Base-by-base conservation (phyloP, 2,888 invertebrate genomes). In the Pseudolycoriella hygida region DNA sequence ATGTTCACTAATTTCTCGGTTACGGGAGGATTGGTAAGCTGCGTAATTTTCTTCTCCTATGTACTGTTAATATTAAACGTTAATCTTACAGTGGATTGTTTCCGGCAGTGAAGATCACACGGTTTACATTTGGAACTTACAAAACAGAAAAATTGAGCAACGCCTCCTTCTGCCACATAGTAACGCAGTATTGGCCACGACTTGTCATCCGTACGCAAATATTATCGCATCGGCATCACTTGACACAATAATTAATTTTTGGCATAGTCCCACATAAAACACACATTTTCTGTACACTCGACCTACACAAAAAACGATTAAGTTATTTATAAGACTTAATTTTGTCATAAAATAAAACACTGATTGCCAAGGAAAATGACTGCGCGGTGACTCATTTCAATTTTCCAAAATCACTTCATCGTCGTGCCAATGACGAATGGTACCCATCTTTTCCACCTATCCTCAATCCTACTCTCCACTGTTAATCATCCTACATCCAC, bases 1-100 rank as follows among this genome's bases (percentile, higher is more conserved):
- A 93, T 99, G 64, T 98, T 98, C 64, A 97, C 98, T 42, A 99
- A 99, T 67, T 98, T 98, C 66, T 98, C 97, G 31, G 97, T 99
- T 6, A 99, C 98, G 14, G 98, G 98, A 47, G 98, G 98, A 60
- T 98, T 98, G 77, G 90, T 88, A 62, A 58, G 62, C 55, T 17
- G n/a, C n/a, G n/a, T 11, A 41, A 30, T 25, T 8, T 6, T 6
- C 25, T 25, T 25, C 5, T 4, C n/a, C n/a, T n/a, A 8, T 8
- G 25, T 6, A 6, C 25, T 6, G 25, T 25, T 44, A 14, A 34
- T 14, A 34, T 34, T 34, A 8, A 8, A 12, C 15, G 12, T 14
- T 14, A 14, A 14, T 48, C 54, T 67, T 68, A 15, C 66, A 93
- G 88, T 98, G 98, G 98, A 99, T 98, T 61, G 97, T 99, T 41